phyloP scores from a whole-genome alignment of 2,113 vertebrate genomes.

The Jacana jacana region DNA sequence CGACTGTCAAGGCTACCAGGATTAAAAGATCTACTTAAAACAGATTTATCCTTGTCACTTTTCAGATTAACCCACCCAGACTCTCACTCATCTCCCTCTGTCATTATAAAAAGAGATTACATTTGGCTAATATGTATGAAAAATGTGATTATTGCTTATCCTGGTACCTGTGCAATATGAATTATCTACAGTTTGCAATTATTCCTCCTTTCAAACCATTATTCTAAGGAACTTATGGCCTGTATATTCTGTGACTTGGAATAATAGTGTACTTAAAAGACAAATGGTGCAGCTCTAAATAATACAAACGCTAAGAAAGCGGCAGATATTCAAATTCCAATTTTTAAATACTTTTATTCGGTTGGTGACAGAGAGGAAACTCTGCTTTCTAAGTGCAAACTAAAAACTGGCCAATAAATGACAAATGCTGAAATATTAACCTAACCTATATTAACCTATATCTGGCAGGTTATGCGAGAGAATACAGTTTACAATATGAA shows the following conservation, averaged over 20 bases:
- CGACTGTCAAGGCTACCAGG: background rate
- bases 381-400: background rate
- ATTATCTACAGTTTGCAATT: slow-evolving; percentile 52
- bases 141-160: slow-evolving; percentile 43
- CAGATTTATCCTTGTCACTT: slow-evolving; percentile 49
- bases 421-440: background rate
- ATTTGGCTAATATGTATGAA: slow-evolving; percentile 40
- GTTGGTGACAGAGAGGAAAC: background rate
- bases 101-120: slow-evolving; percentile 44
- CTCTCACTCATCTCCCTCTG: slow-evolving; percentile 6
- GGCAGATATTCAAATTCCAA: background rate
- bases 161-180: slow-evolving; percentile 31
- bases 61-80: background rate
- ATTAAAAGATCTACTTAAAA: slow-evolving; percentile 51
- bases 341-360: background rate
- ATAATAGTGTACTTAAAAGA: slow-evolving; percentile 6
- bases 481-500: background rate
- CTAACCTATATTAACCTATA: background rate
- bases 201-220: slow-evolving; percentile 37
- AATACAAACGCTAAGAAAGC: background rate
- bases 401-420: background rate
- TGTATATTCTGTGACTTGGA: background rate
- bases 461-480: background rate
- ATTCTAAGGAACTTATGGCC: slow-evolving; percentile 3
- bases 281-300: background rate